Base-by-base conservation (phyloP, 2,888 invertebrate genomes). In the Drosophila atripex region DNA sequence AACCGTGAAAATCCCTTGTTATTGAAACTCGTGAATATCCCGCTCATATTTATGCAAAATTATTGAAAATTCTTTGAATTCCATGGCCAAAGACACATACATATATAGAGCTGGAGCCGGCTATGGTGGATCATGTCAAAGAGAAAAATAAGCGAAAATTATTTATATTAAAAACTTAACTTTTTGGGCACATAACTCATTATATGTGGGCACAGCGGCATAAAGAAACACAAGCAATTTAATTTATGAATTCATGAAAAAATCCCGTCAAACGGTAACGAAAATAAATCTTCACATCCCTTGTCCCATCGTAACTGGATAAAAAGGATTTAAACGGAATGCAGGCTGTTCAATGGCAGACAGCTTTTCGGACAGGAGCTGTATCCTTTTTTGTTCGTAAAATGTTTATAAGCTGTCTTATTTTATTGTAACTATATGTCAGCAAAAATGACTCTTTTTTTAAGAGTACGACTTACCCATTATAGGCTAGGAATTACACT, bases 151-250 rank as follows among this genome's bases (percentile, higher is more conserved):
- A 25, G 72, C 50, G 49, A 16, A 65, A 80, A 80, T 75, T 71
- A 86, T 86, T 80, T 80, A 77, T 86, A 80, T 80, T 80, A 83
- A 80, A 83, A 83, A 64, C 73, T 73, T 56, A 66, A 76, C 73
- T 74, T 86, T 80, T 77, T 73, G 41, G 46, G 21, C 54, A 46
- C 56, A 80, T 46, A 63, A 39, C 64, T 53, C 54, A 47, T 47
- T 61, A 60, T 55, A 66, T 46, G 50, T 47, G 59, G 70, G 50
- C 71, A 61, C 54, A 77, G 68, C 55, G 71, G 21, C 57, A 76
- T 66, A 76, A 78, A 72, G 77, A 57, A 53, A 66, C 73, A 80
- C 80, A 77, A 70, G 68, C 70, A 77, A 69, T 85, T 77, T 71
- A 71, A 87, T 85, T 75, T 85, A 74, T 82, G 71, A 73, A 85